These are phyloP conservation scores for Neodiprion pinetum DNA, from an alignment of 1,140 invertebrate genomes.

Conservation along the genomic window DNA sequence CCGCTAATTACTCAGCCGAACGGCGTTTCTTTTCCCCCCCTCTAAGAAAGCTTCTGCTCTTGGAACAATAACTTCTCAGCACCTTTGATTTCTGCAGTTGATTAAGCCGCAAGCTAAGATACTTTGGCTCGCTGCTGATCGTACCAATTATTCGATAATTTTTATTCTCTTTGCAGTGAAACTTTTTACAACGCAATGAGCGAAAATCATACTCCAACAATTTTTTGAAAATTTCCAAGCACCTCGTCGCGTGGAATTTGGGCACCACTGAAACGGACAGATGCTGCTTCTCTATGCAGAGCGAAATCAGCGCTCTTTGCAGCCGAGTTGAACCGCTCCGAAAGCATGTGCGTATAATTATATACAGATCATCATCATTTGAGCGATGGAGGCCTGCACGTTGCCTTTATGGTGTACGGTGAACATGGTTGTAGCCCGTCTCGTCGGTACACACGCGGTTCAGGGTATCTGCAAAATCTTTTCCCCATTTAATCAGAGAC, in stretches of 20 bases:
- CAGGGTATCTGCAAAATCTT: not conserved
- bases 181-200: too few species aligned
- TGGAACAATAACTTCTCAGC: too few species aligned
- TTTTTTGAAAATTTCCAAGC: not conserved
- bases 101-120: too few species aligned
- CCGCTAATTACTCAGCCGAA: too few species aligned
- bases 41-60: too few species aligned
- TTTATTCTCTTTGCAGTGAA: too few species aligned
- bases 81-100: too few species aligned
- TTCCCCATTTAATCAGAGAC: slow-evolving; percentile 7
- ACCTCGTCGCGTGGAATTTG: slow-evolving; percentile 16
- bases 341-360: slow-evolving; percentile 40
- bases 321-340: slow-evolving; percentile 9
- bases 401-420: not conserved
- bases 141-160: too few species aligned
- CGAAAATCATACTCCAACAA: too few species aligned
- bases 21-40: too few species aligned
- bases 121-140: too few species aligned
- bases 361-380: slow-evolving; percentile 40
- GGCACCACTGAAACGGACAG: slow-evolving; percentile 38
- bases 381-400: slow-evolving; percentile 15
- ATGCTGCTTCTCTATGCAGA: slow-evolving; percentile 43
- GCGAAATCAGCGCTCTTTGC: slow-evolving; percentile 35
- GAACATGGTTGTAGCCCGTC: not conserved
- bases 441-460: not conserved